Conservation (phyloP, 2,113 vertebrate species). For the Mus spicilegus region DNA sequence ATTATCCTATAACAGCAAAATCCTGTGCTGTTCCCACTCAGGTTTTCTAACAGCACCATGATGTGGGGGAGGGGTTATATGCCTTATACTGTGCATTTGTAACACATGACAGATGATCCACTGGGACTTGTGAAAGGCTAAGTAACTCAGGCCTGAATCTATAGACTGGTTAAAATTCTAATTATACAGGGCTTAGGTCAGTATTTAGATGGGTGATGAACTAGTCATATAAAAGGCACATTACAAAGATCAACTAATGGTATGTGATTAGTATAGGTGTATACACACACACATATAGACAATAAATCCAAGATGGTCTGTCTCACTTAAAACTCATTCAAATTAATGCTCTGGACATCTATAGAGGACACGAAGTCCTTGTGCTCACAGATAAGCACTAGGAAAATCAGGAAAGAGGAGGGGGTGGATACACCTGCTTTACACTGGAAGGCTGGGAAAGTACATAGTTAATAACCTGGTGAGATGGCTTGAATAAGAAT, state of each 20-base stretch:
- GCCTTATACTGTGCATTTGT: constrained; percentile 26
- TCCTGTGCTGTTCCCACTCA: constrained; percentile 4
- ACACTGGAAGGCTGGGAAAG: background rate
- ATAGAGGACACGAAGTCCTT: background rate
- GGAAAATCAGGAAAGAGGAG: background rate
- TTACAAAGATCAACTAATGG: constrained; percentile 27
- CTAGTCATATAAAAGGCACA: constrained; percentile 37
- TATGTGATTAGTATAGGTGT: background rate
- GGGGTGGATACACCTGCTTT: background rate
- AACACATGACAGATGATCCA: constrained; percentile 34
- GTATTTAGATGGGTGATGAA: constrained; percentile 46
- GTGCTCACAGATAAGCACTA: background rate
- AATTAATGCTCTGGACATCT: background rate
- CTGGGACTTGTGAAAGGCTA: constrained; percentile 32
- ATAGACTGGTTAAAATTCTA: constrained; percentile 24
- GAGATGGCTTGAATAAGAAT: background rate
- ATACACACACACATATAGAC: background rate
- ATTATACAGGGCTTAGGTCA: constrained; percentile 33
- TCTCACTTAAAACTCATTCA: constrained; percentile 49
- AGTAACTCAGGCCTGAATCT: constrained; percentile 34
- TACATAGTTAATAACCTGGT: background rate
- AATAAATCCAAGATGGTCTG: constrained; percentile 38
- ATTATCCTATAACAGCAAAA: constrained; percentile 45
- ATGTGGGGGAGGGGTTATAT: background rate
- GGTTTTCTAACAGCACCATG: constrained; percentile 6